Evolutionary conservation across 2,113 vertebrate genomes (phyloP), one percentile per base, ranked within the genome.

Genomic region (Brachirus orientalis): DNA sequence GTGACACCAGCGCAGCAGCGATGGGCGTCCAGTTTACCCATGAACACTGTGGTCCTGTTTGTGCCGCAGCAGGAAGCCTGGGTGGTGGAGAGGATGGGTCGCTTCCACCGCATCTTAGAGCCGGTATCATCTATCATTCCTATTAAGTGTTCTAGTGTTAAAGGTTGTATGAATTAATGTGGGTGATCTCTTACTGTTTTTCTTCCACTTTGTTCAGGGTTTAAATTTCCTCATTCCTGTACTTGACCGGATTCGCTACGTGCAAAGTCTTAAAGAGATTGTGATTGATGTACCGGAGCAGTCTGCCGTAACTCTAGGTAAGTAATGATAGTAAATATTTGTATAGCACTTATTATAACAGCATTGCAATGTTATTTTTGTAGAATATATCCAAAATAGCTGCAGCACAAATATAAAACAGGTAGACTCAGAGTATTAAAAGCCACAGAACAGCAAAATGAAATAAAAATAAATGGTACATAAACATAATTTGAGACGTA

Each of bases 211-310:
- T 13, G 40, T 43, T 43, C 56, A 99, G 97, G 97, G 97, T 60
- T 91, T 99, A 85, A 99, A 99, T 72, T 90, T 99, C 77, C 94
- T 98, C 70, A 96, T 99, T 68, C 97, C 97, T 9, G 5, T 99
- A 12, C 87, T 99, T 75, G 97, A 99, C 90, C 89, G 90, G 79
- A 91, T 99, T 69, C 95, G 94, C 40, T 99, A 99, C 0, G 97
- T 99, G 33, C 97, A 99, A 75, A 98, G 96, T 63, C 95, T 99
- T 52, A 99, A 99, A 88, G 97, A 99, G 86, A 99, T 99, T 0
- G 97, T 99, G 70, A 99, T 99, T 58, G 97, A 99, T 0, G 96
- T 99, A 19, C 97, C 97, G 6, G 97, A 99, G 80, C 97, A 99
- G 87, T 98, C 97, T 16, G 95, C 97, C 7, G 95, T 99, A 5